Percentiles rank a stretch among this genome's conserved stretches.
Conservation (phyloP, 2,113 vertebrate species). For the Scolopax mira region DNA sequence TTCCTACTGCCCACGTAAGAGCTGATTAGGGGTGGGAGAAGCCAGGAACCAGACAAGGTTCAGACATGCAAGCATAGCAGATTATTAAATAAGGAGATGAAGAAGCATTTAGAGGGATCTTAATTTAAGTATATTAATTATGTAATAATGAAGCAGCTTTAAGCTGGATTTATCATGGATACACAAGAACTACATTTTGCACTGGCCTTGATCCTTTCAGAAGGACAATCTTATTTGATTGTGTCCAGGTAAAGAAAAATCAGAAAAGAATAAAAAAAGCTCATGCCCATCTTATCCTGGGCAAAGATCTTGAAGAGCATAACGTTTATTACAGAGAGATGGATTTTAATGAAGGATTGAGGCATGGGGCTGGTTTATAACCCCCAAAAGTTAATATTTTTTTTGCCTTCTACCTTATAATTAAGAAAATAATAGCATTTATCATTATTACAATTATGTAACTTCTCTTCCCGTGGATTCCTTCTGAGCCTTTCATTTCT, state of each 20-base stretch:
- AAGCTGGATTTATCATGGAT: conserved; percentile 4
- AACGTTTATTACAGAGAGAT: not conserved
- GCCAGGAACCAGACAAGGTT: conserved; percentile 32
- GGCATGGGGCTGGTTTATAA: not conserved
- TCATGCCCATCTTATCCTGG: not conserved
- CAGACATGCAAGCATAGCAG: conserved; percentile 52
- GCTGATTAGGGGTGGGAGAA: conserved; percentile 35
- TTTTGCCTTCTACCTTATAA: not conserved
- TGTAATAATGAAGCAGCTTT: conserved; percentile 29
- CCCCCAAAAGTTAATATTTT: not conserved
- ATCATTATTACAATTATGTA: not conserved
- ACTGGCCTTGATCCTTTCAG: not conserved
- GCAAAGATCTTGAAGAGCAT: not conserved
- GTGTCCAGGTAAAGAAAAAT: not conserved
- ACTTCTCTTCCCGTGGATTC: not conserved
- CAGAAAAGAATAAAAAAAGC: not conserved
- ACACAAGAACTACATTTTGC: not conserved
- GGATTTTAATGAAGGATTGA: not conserved
- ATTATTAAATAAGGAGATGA: conserved; percentile 63
- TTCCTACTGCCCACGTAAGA: not conserved
- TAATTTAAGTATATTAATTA: conserved; percentile 47
- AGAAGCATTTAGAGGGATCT: conserved; percentile 32
- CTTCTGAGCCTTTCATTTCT: not conserved
- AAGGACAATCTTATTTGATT: not conserved
- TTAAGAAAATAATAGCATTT: not conserved